Conservation (phyloP, 1,140 invertebrate genomes). For the Sycophaga agraensis region DNA sequence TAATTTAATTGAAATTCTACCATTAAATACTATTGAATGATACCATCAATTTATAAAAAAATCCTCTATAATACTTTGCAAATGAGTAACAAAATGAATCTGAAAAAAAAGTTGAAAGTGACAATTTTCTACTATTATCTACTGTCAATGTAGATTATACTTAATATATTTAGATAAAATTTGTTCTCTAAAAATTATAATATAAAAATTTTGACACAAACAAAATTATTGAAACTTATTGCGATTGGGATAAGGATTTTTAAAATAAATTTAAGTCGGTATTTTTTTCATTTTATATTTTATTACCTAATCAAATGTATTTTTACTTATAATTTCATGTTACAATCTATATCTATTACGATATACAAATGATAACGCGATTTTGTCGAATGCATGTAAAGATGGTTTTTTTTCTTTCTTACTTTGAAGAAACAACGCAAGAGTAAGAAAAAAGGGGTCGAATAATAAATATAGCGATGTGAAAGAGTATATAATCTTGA, state of each 20-base stretch:
- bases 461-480: conserved; percentile 38
- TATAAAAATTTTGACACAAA: no score
- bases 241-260: not conserved
- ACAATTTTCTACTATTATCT: no score
- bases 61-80: no score
- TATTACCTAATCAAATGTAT: conserved; percentile 62
- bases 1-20: no score
- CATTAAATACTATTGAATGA: no score
- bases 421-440: conserved; percentile 40
- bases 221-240: no score
- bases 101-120: no score
- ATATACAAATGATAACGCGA: conserved; percentile 58
- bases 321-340: conserved; percentile 60
- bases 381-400: conserved; percentile 42
- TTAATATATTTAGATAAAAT: no score
- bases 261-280: not conserved
- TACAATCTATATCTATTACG: conserved; percentile 60
- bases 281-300: conserved; percentile 34
- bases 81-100: no score
- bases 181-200: no score
- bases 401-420: conserved; percentile 30
- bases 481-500: conserved; percentile 28
- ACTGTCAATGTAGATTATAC: no score
- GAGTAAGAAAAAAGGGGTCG: conserved; percentile 34
- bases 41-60: no score